A percentile compares a stretch with the other conserved stretches of the same genome.
Conservation (phyloP, 2,113 vertebrate species). For the Eclectus roratus region DNA sequence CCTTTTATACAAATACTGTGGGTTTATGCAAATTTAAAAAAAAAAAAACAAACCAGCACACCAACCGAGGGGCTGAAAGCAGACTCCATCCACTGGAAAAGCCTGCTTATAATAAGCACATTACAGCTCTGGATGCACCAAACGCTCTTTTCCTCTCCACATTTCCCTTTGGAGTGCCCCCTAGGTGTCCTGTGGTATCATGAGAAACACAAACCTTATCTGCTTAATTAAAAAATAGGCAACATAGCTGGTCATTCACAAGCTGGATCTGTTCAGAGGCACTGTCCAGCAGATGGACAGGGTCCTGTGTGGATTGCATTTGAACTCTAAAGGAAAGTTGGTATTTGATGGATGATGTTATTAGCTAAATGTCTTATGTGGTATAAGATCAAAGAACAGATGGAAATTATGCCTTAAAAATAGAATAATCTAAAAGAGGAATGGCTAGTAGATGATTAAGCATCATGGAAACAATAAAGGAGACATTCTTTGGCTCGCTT, state of each 20-base stretch:
- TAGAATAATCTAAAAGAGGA: slow-evolving; percentile 73
- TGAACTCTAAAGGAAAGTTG: slow-evolving; percentile 57
- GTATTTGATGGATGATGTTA: slow-evolving; percentile 65
- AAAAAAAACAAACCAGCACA: no score
- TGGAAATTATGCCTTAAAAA: slow-evolving; percentile 75
- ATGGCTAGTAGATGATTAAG: slow-evolving; percentile 69
- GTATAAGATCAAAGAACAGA: slow-evolving; percentile 76
- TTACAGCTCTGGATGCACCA: neutral
- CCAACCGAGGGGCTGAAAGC: neutral
- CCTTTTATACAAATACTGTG: neutral
- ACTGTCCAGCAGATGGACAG: slow-evolving; percentile 48
- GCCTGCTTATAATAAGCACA: neutral
- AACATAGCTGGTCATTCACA: slow-evolving; percentile 44
- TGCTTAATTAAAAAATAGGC: slow-evolving; percentile 42
- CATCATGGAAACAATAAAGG: slow-evolving; percentile 70
- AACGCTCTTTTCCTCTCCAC: accelerated
- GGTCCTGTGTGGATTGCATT: slow-evolving; percentile 49
- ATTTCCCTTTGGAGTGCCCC: neutral
- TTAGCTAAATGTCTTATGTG: slow-evolving; percentile 70
- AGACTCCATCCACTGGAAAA: neutral
- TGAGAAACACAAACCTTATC: neutral
- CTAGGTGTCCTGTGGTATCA: neutral
- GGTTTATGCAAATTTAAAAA: neutral
- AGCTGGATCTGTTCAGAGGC: slow-evolving; percentile 46
- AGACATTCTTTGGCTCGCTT: slow-evolving; percentile 70